phyloP scores from a whole-genome alignment of 2,797 vertebrate species.

The Borostomias antarcticus region DNA sequence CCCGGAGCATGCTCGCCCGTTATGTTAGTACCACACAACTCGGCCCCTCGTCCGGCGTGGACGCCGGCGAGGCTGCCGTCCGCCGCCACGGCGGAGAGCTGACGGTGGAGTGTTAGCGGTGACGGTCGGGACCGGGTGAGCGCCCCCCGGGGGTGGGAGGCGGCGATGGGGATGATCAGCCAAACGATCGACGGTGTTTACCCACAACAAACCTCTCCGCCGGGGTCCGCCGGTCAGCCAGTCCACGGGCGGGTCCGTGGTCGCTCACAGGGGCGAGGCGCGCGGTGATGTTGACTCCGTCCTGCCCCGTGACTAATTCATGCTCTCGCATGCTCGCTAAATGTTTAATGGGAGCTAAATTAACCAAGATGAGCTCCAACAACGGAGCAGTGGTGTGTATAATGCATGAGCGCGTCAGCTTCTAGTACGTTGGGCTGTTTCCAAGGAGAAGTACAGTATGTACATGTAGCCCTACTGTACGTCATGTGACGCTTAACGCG shows the following conservation, averaged over 20 bases:
- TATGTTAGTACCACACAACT: slow-evolving; percentile 2
- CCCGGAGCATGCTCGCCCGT: background rate
- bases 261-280: slow-evolving; percentile 33
- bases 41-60: too few species aligned
- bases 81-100: slow-evolving; percentile 49
- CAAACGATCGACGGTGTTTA: slow-evolving; percentile 41
- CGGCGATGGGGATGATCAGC: slow-evolving; percentile 58
- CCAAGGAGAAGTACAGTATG: too few species aligned
- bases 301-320: slow-evolving; percentile 42
- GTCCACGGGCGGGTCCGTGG: slow-evolving; percentile 22
- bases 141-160: too few species aligned
- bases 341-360: slow-evolving; percentile 30
- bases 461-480: too few species aligned
- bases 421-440: too few species aligned
- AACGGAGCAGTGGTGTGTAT: slow-evolving; percentile 1
- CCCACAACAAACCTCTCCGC: slow-evolving; percentile 57
- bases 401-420: background rate
- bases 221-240: too few species aligned
- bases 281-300: slow-evolving; percentile 41
- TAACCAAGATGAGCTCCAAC: slow-evolving; percentile 23
- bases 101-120: slow-evolving; percentile 50
- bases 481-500: too few species aligned
- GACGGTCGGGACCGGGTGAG: slow-evolving; percentile 40
- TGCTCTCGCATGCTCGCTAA: slow-evolving; percentile 60
- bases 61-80: slow-evolving; percentile 38